Percentiles rank a stretch among this genome's conserved stretches.
phyloP scores from a whole-genome alignment of 2,113 vertebrate genomes.

The Pedetes capensis region DNA sequence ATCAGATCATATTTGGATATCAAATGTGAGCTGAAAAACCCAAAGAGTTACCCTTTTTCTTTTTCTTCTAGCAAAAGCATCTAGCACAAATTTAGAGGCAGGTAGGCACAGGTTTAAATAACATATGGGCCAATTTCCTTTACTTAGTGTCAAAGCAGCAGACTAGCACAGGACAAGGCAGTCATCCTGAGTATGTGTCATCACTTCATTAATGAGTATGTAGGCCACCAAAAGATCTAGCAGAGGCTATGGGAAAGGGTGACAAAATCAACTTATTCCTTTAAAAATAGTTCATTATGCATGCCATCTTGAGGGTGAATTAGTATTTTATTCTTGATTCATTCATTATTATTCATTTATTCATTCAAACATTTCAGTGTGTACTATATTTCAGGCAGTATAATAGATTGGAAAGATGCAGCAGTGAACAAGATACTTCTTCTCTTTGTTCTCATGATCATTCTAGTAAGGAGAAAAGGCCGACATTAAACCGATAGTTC shows the following conservation, averaged over 20 bases:
- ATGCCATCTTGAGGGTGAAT: neutral
- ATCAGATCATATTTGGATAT: neutral
- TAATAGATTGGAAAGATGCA: neutral
- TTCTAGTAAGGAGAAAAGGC: neutral
- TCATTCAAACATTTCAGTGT: neutral
- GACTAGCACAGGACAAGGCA: neutral
- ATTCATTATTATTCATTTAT: constrained; percentile 41
- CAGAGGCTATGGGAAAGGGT: neutral
- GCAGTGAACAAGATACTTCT: neutral
- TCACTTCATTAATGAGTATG: neutral
- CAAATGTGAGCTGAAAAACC: neutral
- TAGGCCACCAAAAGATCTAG: neutral
- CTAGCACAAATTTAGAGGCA: neutral
- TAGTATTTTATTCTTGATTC: constrained; percentile 28
- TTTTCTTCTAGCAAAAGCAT: neutral
- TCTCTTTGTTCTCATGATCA: neutral
- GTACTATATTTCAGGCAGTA: neutral
- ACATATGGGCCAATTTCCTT: neutral
- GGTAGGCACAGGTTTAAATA: neutral
- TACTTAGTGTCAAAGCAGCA: neutral
- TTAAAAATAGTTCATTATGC: neutral
- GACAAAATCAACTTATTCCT: constrained; percentile 3
- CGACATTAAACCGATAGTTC: neutral
- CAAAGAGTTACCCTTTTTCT: neutral
- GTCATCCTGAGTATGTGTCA: neutral